Conservation (phyloP, 1,140 invertebrate species). For the Meloidogyne exigua region DNA sequence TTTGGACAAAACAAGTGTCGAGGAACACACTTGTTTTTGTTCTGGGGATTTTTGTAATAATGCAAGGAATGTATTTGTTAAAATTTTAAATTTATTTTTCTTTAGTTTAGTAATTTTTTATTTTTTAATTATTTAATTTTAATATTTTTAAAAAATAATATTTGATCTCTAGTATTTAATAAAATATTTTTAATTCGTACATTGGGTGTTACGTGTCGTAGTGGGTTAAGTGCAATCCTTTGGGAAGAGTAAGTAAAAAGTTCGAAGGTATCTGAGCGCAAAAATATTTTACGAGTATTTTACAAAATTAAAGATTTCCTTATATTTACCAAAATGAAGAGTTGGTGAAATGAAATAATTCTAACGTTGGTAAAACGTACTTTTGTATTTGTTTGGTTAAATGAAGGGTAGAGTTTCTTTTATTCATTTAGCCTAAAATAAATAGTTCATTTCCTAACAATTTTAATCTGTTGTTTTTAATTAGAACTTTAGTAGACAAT, state of each 20-base stretch:
- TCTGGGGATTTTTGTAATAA: constrained; percentile 27
- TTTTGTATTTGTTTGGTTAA: no score
- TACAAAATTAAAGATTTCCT: no score
- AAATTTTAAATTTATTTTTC: not conserved
- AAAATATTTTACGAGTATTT: no score
- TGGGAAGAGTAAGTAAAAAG: no score
- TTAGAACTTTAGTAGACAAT: no score
- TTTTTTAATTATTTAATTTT: not conserved
- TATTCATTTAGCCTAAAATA: not conserved
- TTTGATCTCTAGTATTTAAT: no score
- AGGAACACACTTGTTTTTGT: constrained; percentile 31
- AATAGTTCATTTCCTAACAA: not conserved
- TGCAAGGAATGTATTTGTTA: not conserved
- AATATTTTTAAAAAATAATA: not conserved
- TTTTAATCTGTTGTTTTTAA: no score
- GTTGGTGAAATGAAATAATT: not conserved
- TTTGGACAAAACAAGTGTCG: constrained; percentile 22
- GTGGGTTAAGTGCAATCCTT: no score
- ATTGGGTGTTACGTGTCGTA: no score
- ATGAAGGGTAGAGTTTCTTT: not conserved
- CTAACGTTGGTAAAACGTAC: not conserved
- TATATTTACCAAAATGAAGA: no score
- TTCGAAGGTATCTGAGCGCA: no score
- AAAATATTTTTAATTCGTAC: no score
- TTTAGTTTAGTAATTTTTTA: not conserved